A percentile compares a stretch with the other conserved stretches of the same genome.
Evolutionary conservation across 2,888 invertebrate genomes (phyloP).

Genomic region (Andrena camellia): DNA sequence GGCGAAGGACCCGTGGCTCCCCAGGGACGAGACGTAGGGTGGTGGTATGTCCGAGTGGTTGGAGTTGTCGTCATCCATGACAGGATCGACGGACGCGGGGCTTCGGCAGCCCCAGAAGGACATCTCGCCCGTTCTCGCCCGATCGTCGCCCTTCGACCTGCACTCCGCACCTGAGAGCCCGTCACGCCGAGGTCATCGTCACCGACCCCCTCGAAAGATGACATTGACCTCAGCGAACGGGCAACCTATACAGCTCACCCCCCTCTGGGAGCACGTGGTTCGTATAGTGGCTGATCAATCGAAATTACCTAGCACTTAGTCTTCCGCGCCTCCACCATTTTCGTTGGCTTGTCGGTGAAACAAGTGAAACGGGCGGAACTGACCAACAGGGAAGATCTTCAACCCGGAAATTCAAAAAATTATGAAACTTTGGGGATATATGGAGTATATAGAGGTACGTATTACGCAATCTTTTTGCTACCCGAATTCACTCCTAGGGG

Average conservation of each 20-base stretch:
- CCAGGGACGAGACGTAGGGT: conserved; percentile 67
- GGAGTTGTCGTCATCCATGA: conserved; percentile 78
- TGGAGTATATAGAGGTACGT: too few species aligned
- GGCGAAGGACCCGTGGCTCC: conserved; percentile 53
- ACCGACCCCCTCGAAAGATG: conserved; percentile 74
- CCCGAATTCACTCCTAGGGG: too few species aligned
- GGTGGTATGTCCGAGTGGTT: conserved; percentile 78
- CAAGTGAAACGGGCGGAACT: too few species aligned
- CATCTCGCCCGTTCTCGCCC: conserved; percentile 84
- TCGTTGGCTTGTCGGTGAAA: neutral
- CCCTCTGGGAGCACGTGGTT: conserved; percentile 92
- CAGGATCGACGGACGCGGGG: conserved; percentile 78
- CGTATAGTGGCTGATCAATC: conserved; percentile 46
- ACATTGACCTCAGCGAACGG: conserved; percentile 76
- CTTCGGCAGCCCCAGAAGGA: conserved; percentile 77
- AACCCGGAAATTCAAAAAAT: too few species aligned
- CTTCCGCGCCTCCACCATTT: neutral
- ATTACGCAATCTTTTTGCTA: too few species aligned
- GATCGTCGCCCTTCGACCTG: conserved; percentile 85
- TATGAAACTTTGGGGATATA: too few species aligned
- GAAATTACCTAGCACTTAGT: neutral
- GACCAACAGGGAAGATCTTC: too few species aligned
- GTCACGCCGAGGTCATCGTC: conserved; percentile 78
- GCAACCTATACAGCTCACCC: conserved; percentile 88
- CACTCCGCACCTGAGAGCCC: conserved; percentile 78